Evolutionary conservation across 2,888 invertebrate species (phyloP).

Genomic region (Melolontha melolontha): DNA sequence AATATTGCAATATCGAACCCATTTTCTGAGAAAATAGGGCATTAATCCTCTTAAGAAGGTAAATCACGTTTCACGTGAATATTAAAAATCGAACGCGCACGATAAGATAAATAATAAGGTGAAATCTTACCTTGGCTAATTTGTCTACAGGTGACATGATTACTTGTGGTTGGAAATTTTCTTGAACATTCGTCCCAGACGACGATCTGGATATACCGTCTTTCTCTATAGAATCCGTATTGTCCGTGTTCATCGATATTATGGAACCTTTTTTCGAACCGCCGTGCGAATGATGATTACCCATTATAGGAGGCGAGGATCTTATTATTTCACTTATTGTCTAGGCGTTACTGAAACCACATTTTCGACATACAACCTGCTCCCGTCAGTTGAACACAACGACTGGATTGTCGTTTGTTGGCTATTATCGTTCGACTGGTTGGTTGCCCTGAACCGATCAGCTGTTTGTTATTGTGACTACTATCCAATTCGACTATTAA

Average conservation of each 20-base stretch:
- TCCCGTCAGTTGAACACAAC: slow-evolving; percentile 24
- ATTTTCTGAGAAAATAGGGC: not conserved
- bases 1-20: not conserved
- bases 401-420: slow-evolving; percentile 27
- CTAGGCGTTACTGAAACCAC: slow-evolving; percentile 45
- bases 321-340: slow-evolving; percentile 21
- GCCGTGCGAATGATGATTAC: slow-evolving; percentile 62
- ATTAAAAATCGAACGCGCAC: not conserved
- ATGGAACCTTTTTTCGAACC: slow-evolving; percentile 53
- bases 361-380: slow-evolving; percentile 40
- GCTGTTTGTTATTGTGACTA: slow-evolving; percentile 26
- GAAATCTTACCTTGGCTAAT: slow-evolving; percentile 74
- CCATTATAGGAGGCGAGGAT: slow-evolving; percentile 54
- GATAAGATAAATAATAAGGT: slow-evolving; percentile 23
- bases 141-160: slow-evolving; percentile 79
- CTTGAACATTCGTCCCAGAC: slow-evolving; percentile 76
- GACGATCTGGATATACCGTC: slow-evolving; percentile 71
- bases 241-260: slow-evolving; percentile 52
- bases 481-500: not conserved
- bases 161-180: slow-evolving; percentile 62
- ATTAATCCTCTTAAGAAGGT: slow-evolving; percentile 2
- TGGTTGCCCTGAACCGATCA: slow-evolving; percentile 37
- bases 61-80: not conserved
- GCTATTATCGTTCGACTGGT: slow-evolving; percentile 16
- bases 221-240: slow-evolving; percentile 65